Conservation (phyloP, 2,888 invertebrate genomes). For the Zygothrica quintamaculata region DNA sequence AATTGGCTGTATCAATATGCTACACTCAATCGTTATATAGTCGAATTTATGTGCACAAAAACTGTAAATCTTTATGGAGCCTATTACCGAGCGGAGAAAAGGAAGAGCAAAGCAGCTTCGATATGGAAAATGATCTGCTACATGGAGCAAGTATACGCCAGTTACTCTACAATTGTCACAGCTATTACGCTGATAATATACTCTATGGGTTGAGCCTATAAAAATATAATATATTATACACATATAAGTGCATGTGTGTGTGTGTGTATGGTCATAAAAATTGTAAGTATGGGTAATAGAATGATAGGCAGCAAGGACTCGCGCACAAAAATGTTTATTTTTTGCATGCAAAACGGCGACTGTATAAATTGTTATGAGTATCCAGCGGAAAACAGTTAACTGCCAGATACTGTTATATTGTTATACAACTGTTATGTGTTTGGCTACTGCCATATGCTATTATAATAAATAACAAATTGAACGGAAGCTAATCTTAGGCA, state of each 20-base stretch:
- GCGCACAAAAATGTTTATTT: conserved; percentile 50
- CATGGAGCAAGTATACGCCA: conserved; percentile 57
- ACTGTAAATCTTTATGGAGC: conserved; percentile 56
- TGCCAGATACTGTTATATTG: too few species aligned
- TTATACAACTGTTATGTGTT: neutral
- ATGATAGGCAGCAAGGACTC: conserved; percentile 27
- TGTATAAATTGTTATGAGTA: conserved; percentile 45
- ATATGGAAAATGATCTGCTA: conserved; percentile 40
- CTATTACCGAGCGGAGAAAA: conserved; percentile 38
- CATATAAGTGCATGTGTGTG: too few species aligned
- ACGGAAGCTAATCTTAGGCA: conserved; percentile 65
- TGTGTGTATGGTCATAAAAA: conserved; percentile 55
- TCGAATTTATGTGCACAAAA: conserved; percentile 41
- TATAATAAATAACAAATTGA: conserved; percentile 64
- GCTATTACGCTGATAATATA: conserved; percentile 20
- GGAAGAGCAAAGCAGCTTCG: conserved; percentile 22
- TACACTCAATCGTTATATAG: conserved; percentile 16
- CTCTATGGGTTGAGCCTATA: conserved; percentile 43
- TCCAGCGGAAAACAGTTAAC: conserved; percentile 14
- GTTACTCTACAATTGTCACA: conserved; percentile 55
- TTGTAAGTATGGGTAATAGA: conserved; percentile 4
- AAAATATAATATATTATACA: conserved; percentile 65
- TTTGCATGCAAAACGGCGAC: conserved; percentile 46
- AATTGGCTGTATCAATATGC: conserved; percentile 55
- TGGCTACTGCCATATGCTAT: neutral